Conservation (phyloP, 2,113 vertebrate species). For the Tylochromis polylepis region DNA sequence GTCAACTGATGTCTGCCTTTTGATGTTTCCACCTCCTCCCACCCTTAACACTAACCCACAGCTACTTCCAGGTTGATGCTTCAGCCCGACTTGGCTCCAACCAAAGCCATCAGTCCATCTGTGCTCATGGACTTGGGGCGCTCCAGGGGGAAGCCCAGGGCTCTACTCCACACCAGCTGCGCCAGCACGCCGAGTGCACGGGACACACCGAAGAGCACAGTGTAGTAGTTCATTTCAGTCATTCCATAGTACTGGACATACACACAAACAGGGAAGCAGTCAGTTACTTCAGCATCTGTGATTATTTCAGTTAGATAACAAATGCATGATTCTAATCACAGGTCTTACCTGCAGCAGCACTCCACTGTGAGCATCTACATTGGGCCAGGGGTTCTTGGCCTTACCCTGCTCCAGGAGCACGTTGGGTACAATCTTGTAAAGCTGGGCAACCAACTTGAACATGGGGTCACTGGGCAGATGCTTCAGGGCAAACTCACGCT, state of each 20-base stretch:
- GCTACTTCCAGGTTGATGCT: not conserved
- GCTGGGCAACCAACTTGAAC: slow-evolving; percentile 92
- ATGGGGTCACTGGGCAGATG: slow-evolving; percentile 91
- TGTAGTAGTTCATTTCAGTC: slow-evolving; percentile 99
- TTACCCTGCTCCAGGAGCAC: slow-evolving; percentile 96
- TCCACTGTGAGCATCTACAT: slow-evolving; percentile 95
- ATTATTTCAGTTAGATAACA: not conserved
- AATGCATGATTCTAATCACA: not conserved
- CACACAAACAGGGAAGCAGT: not conserved
- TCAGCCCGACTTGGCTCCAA: slow-evolving; percentile 85
- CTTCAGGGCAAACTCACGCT: slow-evolving; percentile 91
- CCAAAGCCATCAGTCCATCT: slow-evolving; percentile 85
- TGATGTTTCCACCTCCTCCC: slow-evolving; percentile 38
- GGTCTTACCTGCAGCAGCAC: slow-evolving; percentile 90
- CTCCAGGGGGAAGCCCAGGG: slow-evolving; percentile 90
- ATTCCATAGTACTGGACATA: slow-evolving; percentile 87
- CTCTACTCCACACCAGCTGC: slow-evolving; percentile 94
- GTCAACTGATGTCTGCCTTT: slow-evolving; percentile 42
- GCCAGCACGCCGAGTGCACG: slow-evolving; percentile 89
- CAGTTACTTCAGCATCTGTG: not conserved
- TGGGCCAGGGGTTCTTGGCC: slow-evolving; percentile 98
- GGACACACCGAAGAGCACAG: slow-evolving; percentile 93
- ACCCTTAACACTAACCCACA: slow-evolving; percentile 42
- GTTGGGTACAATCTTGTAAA: slow-evolving; percentile 94
- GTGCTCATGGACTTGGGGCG: slow-evolving; percentile 98